These are phyloP conservation scores for Rhodophaea formosa DNA, from an alignment of 2,888 invertebrate species.

Conservation along the genomic window DNA sequence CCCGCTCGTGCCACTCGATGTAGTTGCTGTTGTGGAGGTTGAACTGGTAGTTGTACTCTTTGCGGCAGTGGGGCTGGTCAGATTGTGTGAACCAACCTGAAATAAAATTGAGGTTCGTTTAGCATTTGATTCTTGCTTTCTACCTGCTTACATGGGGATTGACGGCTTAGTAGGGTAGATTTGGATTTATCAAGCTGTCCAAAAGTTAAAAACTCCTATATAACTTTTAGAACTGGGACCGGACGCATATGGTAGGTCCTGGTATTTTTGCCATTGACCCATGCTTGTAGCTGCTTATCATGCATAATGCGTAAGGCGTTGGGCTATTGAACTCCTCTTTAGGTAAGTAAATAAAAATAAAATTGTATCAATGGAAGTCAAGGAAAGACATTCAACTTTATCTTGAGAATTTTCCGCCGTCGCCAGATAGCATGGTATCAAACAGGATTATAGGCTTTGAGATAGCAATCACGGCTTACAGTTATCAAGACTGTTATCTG, in stretches of 20 bases:
- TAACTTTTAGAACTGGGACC: too few relatives aligned
- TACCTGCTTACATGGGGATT: too few relatives aligned
- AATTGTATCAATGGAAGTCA: not conserved
- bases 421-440: not conserved
- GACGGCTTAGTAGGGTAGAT: too few relatives aligned
- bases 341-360: not conserved
- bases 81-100: slow-evolving; percentile 92
- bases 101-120: slow-evolving; percentile 23
- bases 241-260: too few relatives aligned
- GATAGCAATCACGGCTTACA: not conserved
- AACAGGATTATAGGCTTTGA: not conserved
- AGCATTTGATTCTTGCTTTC: too few relatives aligned
- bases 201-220: too few relatives aligned
- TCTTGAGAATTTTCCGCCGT: not conserved
- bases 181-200: too few relatives aligned
- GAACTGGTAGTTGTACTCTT: slow-evolving; percentile 91
- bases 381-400: not conserved
- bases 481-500: not conserved
- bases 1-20: slow-evolving; percentile 92
- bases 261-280: too few relatives aligned
- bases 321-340: too few relatives aligned
- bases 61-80: slow-evolving; percentile 87
- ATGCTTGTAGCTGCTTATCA: too few relatives aligned
- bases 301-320: too few relatives aligned
- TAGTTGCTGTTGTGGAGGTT: slow-evolving; percentile 86